Percentiles rank a stretch among this genome's conserved stretches.
Conservation (phyloP, 2,888 invertebrate species). For the Mystacides longicornis region DNA sequence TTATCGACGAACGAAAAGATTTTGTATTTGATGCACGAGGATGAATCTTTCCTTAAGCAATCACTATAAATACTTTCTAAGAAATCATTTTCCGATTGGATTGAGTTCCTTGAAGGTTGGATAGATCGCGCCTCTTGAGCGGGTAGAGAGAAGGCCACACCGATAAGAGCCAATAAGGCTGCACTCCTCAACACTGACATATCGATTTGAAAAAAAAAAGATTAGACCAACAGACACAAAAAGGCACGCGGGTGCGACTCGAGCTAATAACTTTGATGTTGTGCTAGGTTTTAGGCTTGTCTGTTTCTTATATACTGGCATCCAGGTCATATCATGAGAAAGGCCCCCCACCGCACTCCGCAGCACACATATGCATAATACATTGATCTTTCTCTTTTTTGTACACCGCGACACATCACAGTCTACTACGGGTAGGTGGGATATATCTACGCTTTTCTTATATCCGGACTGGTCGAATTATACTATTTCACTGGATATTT, state of each 20-base stretch:
- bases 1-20: conserved; percentile 82
- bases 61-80: conserved; percentile 71
- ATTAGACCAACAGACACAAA: neutral
- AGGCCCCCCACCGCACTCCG: conserved; percentile 14
- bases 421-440: too few species aligned
- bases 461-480: conserved; percentile 15
- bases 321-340: conserved; percentile 21
- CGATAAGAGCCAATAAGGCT: conserved; percentile 33
- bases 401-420: conserved; percentile 10
- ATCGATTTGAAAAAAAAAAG: conserved; percentile 1
- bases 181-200: conserved; percentile 23
- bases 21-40: conserved; percentile 80
- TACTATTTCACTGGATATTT: conserved; percentile 8
- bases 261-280: conserved; percentile 14
- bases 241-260: conserved; percentile 13
- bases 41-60: conserved; percentile 74
- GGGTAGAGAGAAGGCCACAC: conserved; percentile 56
- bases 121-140: conserved; percentile 57
- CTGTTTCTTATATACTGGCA: conserved; percentile 23
- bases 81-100: conserved; percentile 68
- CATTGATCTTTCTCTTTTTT: conserved; percentile 21
- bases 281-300: conserved; percentile 12
- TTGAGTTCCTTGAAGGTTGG: conserved; percentile 47
- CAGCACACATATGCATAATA: conserved; percentile 6
- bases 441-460: neutral